These are phyloP conservation scores for Solea solea DNA, from an alignment of 2,113 vertebrate species.

Conservation along the genomic window DNA sequence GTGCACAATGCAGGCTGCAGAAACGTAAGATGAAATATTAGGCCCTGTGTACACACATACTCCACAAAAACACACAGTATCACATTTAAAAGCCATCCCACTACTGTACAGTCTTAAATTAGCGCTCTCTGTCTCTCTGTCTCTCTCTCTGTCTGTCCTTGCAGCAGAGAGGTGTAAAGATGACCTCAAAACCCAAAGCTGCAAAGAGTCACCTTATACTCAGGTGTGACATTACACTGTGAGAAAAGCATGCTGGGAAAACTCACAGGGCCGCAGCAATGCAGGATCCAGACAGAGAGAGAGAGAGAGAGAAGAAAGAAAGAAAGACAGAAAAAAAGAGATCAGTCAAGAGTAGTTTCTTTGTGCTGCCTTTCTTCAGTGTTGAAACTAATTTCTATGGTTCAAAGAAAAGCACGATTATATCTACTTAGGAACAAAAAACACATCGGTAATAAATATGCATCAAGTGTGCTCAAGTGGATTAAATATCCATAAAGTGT, in stretches of 20 bases:
- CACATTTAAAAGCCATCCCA: slow-evolving; percentile 9
- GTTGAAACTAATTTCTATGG: slow-evolving; percentile 6
- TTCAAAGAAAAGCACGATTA: neutral
- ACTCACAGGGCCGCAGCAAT: slow-evolving; percentile 52
- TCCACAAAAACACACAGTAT: slow-evolving; percentile 1
- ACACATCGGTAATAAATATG: neutral
- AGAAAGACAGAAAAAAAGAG: neutral
- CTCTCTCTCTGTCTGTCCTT: slow-evolving; percentile 33
- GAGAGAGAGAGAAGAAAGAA: slow-evolving; percentile 30
- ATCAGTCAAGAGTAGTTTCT: slow-evolving; percentile 26
- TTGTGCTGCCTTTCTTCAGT: slow-evolving; percentile 12
- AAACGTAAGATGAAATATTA: slow-evolving; percentile 15
- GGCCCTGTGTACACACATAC: neutral
- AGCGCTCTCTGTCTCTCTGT: neutral
- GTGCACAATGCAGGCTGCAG: neutral
- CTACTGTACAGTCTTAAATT: slow-evolving; percentile 1
- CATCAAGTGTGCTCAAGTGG: neutral
- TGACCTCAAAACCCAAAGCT: slow-evolving; percentile 65
- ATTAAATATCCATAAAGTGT: no score
- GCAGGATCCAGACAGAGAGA: slow-evolving; percentile 8
- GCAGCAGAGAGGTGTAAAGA: slow-evolving; percentile 67
- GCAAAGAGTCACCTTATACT: slow-evolving; percentile 77
- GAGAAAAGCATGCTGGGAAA: slow-evolving; percentile 80
- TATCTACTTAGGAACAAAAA: neutral
- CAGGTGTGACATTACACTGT: slow-evolving; percentile 83